Base-by-base conservation (phyloP, 2,113 vertebrate species). In the Phylloscopus whistleri region DNA sequence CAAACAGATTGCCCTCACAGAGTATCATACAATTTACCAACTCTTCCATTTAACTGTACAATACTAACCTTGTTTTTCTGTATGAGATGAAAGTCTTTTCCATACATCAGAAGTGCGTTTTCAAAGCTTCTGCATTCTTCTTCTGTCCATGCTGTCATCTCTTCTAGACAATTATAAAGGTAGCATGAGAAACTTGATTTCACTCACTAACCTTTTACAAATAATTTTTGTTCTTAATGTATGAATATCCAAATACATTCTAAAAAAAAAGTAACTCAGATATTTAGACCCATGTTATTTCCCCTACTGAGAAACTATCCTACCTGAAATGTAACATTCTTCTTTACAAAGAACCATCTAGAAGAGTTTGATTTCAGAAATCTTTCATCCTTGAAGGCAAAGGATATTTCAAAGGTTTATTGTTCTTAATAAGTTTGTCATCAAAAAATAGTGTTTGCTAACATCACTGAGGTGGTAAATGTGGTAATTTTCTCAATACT, bases 51-150 rank as follows among this genome's bases (percentile, higher is more conserved):
- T 67, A 89, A 72, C 37, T 87, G 35, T 72, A 58, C 80, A 81
- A 48, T 31, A 95, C 88, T 97, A 90, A 99, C 99, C 99, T 99
- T 99, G 94, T 99, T 99, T 98, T 99, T 99, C 97, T 99, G 99
- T 97, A 99, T 99, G 92, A 99, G 99, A 97, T 99, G 98, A 80
- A 99, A 99, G 89, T 99, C 99, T 96, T 99, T 99, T 85, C 99
- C 99, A 94, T 99, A 99, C 84, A 99, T 98, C 96, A 98, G 98
- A 95, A 99, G 99, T 44, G 98, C 99, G 27, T 99, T 98, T 97
- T 99, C 99, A 98, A 99, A 99, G 90, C 98, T 99, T 95, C 99
- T 98, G 96, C 99, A 99, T 95, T 99, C 99, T 72, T 99, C 99
- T 95, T 99, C 99, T n/a, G 99, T 99, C 99, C 99, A 99, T 1